These are phyloP conservation scores for Augochlora pura DNA, from an alignment of 1,140 invertebrate species.

Conservation along the genomic window DNA sequence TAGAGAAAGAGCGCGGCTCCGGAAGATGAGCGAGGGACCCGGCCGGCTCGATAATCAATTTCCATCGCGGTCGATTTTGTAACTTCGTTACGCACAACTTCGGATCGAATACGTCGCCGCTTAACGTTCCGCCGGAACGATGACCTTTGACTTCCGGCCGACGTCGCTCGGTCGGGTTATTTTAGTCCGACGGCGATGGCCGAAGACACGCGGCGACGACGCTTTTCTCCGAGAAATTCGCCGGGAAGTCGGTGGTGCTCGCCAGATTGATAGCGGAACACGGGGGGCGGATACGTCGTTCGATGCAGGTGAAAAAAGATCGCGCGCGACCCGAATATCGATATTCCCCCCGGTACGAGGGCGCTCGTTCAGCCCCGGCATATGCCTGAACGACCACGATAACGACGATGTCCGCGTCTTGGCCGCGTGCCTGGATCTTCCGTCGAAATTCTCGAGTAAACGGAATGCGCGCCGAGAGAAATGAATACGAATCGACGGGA, in stretches of 20 bases:
- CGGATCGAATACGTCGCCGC: neutral
- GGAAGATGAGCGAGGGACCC: constrained; percentile 32
- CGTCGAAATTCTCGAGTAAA: constrained; percentile 22
- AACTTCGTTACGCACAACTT: constrained; percentile 36
- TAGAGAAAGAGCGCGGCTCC: constrained; percentile 15
- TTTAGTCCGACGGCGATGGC: too few species aligned
- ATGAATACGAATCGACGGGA: constrained; percentile 26
- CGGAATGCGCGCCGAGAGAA: constrained; percentile 25
- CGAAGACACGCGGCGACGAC: too few species aligned
- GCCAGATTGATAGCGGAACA: constrained; percentile 30
- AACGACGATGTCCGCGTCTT: constrained; percentile 33
- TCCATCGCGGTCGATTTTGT: constrained; percentile 31
- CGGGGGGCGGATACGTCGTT: neutral
- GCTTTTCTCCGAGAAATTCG: neutral
- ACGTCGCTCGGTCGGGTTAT: neutral
- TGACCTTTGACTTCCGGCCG: neutral
- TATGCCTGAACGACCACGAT: constrained; percentile 42
- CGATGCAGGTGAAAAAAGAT: constrained; percentile 12
- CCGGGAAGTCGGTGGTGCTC: neutral
- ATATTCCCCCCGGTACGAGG: constrained; percentile 31
- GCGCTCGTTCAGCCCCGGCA: constrained; percentile 10
- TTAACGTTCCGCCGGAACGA: too few species aligned
- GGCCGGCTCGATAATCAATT: constrained; percentile 45
- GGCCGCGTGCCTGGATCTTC: constrained; percentile 35
- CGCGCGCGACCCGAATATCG: constrained; percentile 23